Base-by-base conservation (phyloP, 2,888 invertebrate genomes). In the Mythimna lalbum region DNA sequence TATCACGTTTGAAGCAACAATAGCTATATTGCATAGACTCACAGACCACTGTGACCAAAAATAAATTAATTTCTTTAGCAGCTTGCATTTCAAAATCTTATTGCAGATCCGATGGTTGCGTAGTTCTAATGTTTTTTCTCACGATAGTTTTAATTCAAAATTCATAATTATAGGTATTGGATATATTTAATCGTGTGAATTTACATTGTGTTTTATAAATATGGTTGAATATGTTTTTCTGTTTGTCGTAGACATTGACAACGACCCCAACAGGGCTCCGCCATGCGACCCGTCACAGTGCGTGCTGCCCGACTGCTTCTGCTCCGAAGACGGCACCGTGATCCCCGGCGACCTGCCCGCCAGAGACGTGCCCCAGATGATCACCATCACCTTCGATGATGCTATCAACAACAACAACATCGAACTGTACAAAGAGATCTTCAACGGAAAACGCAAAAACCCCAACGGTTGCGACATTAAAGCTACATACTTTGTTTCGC, bases 341-440 rank as follows among this genome's bases (percentile, higher is more conserved):
- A 98, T 98, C 85, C 98, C 98, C 77, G 98, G 98, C 19, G 98
- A 98, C 89, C 94, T 98, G 62, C 98, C 98, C 19, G 92, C 97
- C 77, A 98, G 97, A 94, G 98, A 98, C 88, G 98, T 99, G 0
- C 99, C 99, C 7, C 98, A 99, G 96, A 99, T 99, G 99, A 97
- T 99, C 90, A 98, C 98, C 71, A 98, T 99, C 90, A 99, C 99
- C 63, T 99, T 99, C 91, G 99, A 99, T 90, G 99, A 99, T 89
- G 99, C 99, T 89, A 98, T 99, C 93, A 99, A 99, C 93, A 98
- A 98, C 94, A 98, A 99, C 95, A 99, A 99, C 94, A 99, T 99
- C 90, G 98, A 98, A 87, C 95, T 99, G 63, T 99, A 99, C 97
- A 98, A 98, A 92, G 98, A 98, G 89, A 98, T 99, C 80, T 99